Conservation (phyloP, 2,888 invertebrate genomes). For the Caenorhabditis zanzibari region DNA sequence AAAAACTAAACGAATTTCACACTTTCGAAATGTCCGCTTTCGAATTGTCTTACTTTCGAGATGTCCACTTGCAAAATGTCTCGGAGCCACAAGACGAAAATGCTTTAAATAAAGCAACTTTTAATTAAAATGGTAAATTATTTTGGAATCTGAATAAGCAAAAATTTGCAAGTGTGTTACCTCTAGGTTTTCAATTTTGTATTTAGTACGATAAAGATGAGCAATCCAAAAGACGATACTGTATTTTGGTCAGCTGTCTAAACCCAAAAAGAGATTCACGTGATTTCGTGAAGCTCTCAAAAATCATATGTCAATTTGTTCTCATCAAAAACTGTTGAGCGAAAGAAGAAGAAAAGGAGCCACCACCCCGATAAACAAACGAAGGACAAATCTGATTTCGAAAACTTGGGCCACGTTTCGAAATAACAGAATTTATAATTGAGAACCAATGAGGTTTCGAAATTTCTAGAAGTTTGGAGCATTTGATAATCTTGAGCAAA, state of each 20-base stretch:
- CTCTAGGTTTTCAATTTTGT: no score
- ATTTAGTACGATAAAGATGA: no score
- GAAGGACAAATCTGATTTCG: constrained; percentile 1
- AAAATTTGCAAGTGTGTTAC: no score
- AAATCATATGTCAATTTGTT: constrained; percentile 56
- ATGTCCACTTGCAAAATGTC: no score
- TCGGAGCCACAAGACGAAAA: no score
- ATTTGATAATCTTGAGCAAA: background rate
- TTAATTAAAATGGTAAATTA: no score
- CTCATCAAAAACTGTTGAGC: constrained; percentile 25
- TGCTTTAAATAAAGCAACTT: no score
- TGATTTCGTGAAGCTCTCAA: constrained; percentile 54
- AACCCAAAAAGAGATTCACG: constrained; percentile 24
- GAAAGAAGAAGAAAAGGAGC: background rate
- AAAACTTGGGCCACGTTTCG: constrained; percentile 11
- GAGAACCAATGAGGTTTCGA: background rate
- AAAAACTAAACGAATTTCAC: no score
- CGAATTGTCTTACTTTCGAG: no score
- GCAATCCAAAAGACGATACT: background rate
- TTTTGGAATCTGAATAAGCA: no score
- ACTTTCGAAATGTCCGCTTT: no score
- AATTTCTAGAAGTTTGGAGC: background rate
- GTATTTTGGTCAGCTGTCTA: constrained; percentile 26
- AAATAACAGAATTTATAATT: constrained; percentile 2
- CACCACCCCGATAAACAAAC: constrained; percentile 61